Evolutionary conservation across 2,113 vertebrate species (phyloP).

Genomic region (Sebastes schlegelii): DNA sequence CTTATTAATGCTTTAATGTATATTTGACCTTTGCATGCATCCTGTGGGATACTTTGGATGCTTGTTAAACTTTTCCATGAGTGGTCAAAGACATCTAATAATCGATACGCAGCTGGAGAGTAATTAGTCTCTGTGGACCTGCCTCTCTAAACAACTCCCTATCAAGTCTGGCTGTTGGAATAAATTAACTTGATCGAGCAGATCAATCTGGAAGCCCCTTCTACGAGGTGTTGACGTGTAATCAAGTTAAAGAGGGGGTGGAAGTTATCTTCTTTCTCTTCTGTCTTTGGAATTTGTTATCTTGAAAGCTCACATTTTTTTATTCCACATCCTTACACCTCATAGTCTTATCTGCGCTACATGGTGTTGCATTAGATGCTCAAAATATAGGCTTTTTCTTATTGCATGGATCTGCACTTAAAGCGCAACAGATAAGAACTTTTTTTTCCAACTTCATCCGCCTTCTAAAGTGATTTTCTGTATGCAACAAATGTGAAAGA

Average conservation of each 20-base stretch:
- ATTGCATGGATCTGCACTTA: background rate
- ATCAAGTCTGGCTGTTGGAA: slow-evolving; percentile 53
- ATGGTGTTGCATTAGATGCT: background rate
- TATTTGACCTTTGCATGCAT: slow-evolving; percentile 2
- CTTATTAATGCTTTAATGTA: background rate
- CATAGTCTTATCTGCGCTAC: background rate
- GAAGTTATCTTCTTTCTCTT: background rate
- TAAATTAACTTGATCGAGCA: slow-evolving; percentile 53
- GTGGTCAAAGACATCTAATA: slow-evolving; percentile 17
- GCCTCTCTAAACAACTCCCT: slow-evolving; percentile 40
- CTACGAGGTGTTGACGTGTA: slow-evolving; percentile 21
- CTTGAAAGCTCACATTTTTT: slow-evolving; percentile 6
- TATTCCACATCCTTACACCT: slow-evolving; percentile 3
- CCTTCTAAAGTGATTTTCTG: slow-evolving; percentile 6
- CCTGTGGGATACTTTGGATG: slow-evolving; percentile 1
- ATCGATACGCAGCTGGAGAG: slow-evolving; percentile 62
- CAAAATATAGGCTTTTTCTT: background rate
- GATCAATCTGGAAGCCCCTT: slow-evolving; percentile 54
- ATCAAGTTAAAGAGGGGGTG: slow-evolving; percentile 28
- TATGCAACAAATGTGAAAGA: background rate
- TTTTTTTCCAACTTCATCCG: background rate
- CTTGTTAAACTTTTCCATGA: slow-evolving; percentile 42
- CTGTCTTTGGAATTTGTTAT: background rate
- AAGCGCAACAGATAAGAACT: slow-evolving; percentile 2
- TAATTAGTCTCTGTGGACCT: slow-evolving; percentile 72